Percentiles rank a stretch among this genome's conserved stretches.
Evolutionary conservation across 2,113 vertebrate species (phyloP).

Genomic region (Falco punctatus): DNA sequence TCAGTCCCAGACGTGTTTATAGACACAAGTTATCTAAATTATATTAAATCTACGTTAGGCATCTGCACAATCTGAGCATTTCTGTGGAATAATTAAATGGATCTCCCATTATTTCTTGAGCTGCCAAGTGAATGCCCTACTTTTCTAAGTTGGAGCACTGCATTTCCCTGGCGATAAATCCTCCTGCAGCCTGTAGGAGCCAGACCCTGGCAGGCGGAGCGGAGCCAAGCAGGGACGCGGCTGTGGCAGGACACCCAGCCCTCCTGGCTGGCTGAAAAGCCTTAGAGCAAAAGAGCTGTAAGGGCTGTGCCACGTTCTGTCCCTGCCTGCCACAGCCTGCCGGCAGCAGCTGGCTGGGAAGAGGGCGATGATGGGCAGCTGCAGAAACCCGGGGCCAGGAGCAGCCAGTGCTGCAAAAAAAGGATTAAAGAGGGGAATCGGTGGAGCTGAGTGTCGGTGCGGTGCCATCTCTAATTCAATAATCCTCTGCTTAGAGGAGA

Average conservation of each 20-base stretch:
- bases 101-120: constrained; percentile 31
- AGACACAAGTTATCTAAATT: constrained; percentile 45
- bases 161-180: constrained; percentile 3
- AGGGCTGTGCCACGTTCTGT: accelerated
- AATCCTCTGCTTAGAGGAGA: background rate
- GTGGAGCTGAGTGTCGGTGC: background rate
- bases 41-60: constrained; percentile 31
- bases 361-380: background rate
- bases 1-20: constrained; percentile 27
- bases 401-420: background rate
- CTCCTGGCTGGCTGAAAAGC: background rate
- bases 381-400: background rate
- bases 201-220: background rate
- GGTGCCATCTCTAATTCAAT: background rate
- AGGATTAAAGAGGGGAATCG: background rate
- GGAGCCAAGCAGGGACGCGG: accelerated
- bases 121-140: constrained; percentile 4
- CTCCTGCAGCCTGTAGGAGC: background rate
- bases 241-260: background rate
- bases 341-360: accelerated
- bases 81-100: constrained; percentile 53
- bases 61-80: constrained; percentile 43
- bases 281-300: background rate
- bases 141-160: background rate
- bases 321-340: background rate